phyloP scores from a whole-genome alignment of 2,113 vertebrate species.

The Rutilus rutilus region DNA sequence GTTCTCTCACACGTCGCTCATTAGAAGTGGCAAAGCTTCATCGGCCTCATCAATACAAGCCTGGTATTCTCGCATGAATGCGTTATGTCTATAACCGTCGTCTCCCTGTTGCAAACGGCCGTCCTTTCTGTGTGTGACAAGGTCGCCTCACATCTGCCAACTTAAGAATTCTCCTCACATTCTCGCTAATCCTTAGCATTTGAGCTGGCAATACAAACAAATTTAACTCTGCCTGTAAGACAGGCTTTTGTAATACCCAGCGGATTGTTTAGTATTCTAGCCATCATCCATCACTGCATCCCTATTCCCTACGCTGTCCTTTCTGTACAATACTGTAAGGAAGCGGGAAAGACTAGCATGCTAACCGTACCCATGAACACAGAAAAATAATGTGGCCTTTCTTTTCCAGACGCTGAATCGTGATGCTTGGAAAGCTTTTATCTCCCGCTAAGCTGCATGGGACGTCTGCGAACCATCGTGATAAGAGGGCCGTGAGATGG shows the following conservation, averaged over 20 bases:
- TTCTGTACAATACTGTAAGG: slow-evolving; percentile 60
- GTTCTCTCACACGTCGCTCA: slow-evolving; percentile 24
- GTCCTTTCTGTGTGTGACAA: slow-evolving; percentile 62
- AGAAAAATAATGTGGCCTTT: slow-evolving; percentile 30
- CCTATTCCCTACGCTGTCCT: slow-evolving; percentile 65
- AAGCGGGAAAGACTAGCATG: slow-evolving; percentile 48
- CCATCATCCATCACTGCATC: slow-evolving; percentile 71
- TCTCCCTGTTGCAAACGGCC: slow-evolving; percentile 38
- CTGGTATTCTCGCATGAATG: slow-evolving; percentile 44
- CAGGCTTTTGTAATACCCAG: slow-evolving; percentile 70
- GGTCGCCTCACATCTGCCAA: slow-evolving; percentile 69
- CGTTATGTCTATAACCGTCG: slow-evolving; percentile 42
- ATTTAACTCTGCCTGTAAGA: slow-evolving; percentile 69
- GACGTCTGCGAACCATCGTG: slow-evolving; percentile 35
- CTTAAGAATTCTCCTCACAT: slow-evolving; percentile 75
- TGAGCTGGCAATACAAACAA: slow-evolving; percentile 74
- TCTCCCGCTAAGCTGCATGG: slow-evolving; percentile 52
- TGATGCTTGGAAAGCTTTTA: slow-evolving; percentile 48
- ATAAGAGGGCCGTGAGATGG: slow-evolving; percentile 47
- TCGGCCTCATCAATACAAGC: slow-evolving; percentile 41
- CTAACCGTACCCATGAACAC: slow-evolving; percentile 43
- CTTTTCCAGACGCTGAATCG: slow-evolving; percentile 30
- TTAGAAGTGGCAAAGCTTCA: slow-evolving; percentile 44
- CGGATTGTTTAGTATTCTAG: slow-evolving; percentile 77
- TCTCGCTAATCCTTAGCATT: slow-evolving; percentile 72